Evolutionary conservation across 35 echinoderm and acorn worm species (phyloP).

Genomic region (Strongylocentrotus purpuratus): DNA sequence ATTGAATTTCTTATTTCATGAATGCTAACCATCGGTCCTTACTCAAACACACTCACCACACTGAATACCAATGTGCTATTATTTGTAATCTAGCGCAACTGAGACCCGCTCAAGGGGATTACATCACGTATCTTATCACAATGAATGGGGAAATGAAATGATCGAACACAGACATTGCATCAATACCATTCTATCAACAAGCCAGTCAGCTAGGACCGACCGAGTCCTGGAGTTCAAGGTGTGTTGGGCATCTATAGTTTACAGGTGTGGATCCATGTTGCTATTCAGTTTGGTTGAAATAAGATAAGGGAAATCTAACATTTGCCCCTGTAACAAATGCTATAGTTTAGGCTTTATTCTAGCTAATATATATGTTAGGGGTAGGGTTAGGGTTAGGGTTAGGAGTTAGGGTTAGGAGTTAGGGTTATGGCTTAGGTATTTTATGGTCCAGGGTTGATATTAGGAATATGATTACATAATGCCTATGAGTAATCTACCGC

Average conservation of each 20-base stretch:
- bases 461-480: no score
- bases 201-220: background rate
- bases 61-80: background rate
- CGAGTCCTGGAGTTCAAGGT: background rate
- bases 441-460: no score
- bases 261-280: background rate
- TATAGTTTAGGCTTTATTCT: no score
- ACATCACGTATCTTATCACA: background rate
- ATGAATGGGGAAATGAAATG: slow-evolving; percentile 3
- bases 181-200: background rate
- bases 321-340: no score
- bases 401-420: no score
- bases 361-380: no score
- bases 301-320: background rate
- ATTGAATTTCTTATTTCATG: slow-evolving; percentile 4
- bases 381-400: no score
- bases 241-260: background rate
- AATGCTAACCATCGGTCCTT: background rate
- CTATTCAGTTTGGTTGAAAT: background rate
- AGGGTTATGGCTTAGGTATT: no score
- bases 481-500: no score
- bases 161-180: slow-evolving; percentile 4
- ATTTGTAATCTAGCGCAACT: background rate
- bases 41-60: background rate
- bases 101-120: background rate